Conservation (phyloP, 1,140 invertebrate genomes). For the Medauroidea extradentata region DNA sequence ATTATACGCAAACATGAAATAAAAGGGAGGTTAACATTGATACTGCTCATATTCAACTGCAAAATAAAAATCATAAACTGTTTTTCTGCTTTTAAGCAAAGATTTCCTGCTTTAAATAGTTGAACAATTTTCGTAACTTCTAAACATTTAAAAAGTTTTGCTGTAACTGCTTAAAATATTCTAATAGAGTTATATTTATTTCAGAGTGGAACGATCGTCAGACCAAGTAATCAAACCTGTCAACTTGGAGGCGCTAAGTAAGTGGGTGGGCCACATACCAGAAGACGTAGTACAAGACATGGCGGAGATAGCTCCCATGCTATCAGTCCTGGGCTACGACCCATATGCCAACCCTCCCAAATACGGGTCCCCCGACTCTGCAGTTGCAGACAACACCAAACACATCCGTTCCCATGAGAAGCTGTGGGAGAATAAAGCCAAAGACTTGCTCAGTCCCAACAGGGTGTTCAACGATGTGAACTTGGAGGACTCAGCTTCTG, state of each 20-base stretch:
- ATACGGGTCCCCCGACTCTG: slow-evolving; percentile 82
- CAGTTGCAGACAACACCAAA: slow-evolving; percentile 77
- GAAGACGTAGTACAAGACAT: slow-evolving; percentile 86
- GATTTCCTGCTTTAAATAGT: too few species aligned
- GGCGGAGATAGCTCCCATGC: slow-evolving; percentile 89
- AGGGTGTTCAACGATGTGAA: slow-evolving; percentile 6
- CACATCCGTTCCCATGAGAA: slow-evolving; percentile 31
- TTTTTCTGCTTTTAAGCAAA: too few species aligned
- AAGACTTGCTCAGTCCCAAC: slow-evolving; percentile 10
- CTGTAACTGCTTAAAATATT: too few species aligned
- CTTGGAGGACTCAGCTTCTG: slow-evolving; percentile 11
- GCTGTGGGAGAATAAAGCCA: slow-evolving; percentile 29
- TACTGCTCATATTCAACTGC: too few species aligned
- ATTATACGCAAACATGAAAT: too few species aligned
- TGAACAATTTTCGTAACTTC: too few species aligned
- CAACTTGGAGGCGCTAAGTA: slow-evolving; percentile 91
- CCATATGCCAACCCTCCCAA: slow-evolving; percentile 89
- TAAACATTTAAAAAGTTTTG: too few species aligned
- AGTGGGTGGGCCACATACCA: slow-evolving; percentile 94
- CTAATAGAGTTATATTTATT: too few species aligned
- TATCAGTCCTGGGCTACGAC: slow-evolving; percentile 87
- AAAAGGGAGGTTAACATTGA: too few species aligned
- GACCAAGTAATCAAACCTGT: slow-evolving; percentile 99
- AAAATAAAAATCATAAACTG: too few species aligned
- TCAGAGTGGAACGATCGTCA: slow-evolving; percentile 93